Percentiles rank a stretch among this genome's conserved stretches.
Evolutionary conservation across 2,888 invertebrate genomes (phyloP).

Genomic region (Melanophora roralis): DNA sequence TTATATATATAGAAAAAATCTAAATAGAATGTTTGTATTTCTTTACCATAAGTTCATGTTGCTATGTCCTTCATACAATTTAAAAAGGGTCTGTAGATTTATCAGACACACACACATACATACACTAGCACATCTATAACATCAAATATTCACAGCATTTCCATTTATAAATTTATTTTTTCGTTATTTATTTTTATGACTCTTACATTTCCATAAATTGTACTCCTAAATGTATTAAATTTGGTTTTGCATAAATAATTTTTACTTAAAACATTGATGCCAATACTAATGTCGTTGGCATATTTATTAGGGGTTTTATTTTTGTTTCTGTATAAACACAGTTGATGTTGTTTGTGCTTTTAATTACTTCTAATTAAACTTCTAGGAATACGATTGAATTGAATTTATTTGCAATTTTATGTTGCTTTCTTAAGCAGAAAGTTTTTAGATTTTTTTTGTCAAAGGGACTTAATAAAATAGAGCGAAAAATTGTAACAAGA

Average conservation of each 20-base stretch:
- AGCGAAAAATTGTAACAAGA: too few relatives aligned
- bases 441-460: too few relatives aligned
- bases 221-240: background rate
- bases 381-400: background rate
- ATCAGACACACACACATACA: background rate
- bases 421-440: background rate
- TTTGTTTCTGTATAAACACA: too few relatives aligned
- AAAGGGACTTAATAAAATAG: too few relatives aligned
- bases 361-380: conserved; percentile 11
- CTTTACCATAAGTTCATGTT: conserved; percentile 8
- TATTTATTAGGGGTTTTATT: too few relatives aligned
- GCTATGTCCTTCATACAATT: conserved; percentile 9
- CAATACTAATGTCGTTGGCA: too few relatives aligned
- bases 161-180: conserved; percentile 2
- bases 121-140: too few relatives aligned
- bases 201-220: background rate
- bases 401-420: background rate
- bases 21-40: conserved; percentile 29
- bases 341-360: background rate
- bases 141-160: background rate
- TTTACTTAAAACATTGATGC: background rate
- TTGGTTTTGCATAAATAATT: background rate
- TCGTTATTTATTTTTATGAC: background rate
- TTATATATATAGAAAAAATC: conserved; percentile 12
- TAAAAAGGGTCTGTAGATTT: background rate